Base-by-base conservation (phyloP, 2,797 vertebrate genomes). In the Danio jaintianensis region DNA sequence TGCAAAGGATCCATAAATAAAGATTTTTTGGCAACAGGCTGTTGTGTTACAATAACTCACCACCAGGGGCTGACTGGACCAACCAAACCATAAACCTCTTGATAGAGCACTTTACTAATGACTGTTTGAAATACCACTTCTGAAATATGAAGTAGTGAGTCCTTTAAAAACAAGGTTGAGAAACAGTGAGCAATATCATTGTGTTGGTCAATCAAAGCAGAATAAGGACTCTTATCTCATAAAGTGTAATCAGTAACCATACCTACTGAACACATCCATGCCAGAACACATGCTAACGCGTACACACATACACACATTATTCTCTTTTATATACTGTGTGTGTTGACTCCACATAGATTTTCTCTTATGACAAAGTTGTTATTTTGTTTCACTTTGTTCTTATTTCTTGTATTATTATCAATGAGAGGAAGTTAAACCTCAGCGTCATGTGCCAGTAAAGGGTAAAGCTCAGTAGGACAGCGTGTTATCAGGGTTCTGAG, bases 401-500 rank as follows among this genome's bases (percentile, higher is more conserved):
- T 6, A 6, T 61, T 59, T 79, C 47, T 71, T 71, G 67, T 6
- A 47, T 80, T 47, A 56, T 1, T 11, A 71, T 56, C 38, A 38
- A 43, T 63, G 47, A 29, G 50, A 52, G 56, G 47, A 43, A 71
- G 20, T 79, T 62, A 53, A 53, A 71, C 43, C 45, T 61, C 6
- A 9, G 22, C 59, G 18, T 61, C 55, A 42, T 63, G 47, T 76
- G 20, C 20, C 40, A 45, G 82, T 69, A 68, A 50, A 62, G 45
- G 18, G 7, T 79, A 55, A 79, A 75, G 48, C 73, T 38, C 81
- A 74, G 48, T 73, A 72, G 82, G 86, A 75, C 76, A 82, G 69
- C 75, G 62, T 73, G 73, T 82, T 85, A 83, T 88, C 83, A 82
- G 87, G 74, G 75, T 78, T 90, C 90, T 89, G 89, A 75, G 80